These are phyloP conservation scores for Glaucopsyche alexis DNA, from an alignment of 2,888 invertebrate species.

Conservation along the genomic window DNA sequence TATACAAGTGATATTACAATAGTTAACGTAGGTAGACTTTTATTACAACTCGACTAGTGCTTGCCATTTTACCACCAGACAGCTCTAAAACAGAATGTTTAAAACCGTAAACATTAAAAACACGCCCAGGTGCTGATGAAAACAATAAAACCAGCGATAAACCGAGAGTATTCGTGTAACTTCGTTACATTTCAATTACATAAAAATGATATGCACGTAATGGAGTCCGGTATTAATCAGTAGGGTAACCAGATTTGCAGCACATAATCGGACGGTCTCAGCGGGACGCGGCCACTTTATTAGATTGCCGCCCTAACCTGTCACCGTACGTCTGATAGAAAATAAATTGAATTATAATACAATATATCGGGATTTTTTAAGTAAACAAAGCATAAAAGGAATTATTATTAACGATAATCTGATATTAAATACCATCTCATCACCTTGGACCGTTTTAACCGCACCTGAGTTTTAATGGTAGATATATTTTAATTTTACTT, in stretches of 20 bases:
- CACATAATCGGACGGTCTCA: slow-evolving; percentile 71
- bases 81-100: slow-evolving; percentile 5
- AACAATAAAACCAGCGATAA: slow-evolving; percentile 29
- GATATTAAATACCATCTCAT: slow-evolving; percentile 9
- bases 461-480: too few species aligned
- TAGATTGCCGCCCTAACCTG: slow-evolving; percentile 77
- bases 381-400: slow-evolving; percentile 1
- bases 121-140: slow-evolving; percentile 29
- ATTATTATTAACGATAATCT: slow-evolving; percentile 11
- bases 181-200: slow-evolving; percentile 61
- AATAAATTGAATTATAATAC: slow-evolving; percentile 42
- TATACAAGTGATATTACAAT: background rate
- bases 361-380: slow-evolving; percentile 23
- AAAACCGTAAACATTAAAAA: slow-evolving; percentile 17
- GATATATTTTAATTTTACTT: too few species aligned
- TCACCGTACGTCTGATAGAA: slow-evolving; percentile 46
- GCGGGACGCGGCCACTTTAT: slow-evolving; percentile 71
- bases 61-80: slow-evolving; percentile 1
- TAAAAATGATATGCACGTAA: slow-evolving; percentile 48
- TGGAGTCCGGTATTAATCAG: slow-evolving; percentile 71
- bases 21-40: background rate
- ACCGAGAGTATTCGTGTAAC: slow-evolving; percentile 37
- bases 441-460: too few species aligned
- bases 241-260: slow-evolving; percentile 74
- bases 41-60: background rate